Evolutionary conservation across 2,888 invertebrate species (phyloP).

Genomic region (Tribolium freemani): DNA sequence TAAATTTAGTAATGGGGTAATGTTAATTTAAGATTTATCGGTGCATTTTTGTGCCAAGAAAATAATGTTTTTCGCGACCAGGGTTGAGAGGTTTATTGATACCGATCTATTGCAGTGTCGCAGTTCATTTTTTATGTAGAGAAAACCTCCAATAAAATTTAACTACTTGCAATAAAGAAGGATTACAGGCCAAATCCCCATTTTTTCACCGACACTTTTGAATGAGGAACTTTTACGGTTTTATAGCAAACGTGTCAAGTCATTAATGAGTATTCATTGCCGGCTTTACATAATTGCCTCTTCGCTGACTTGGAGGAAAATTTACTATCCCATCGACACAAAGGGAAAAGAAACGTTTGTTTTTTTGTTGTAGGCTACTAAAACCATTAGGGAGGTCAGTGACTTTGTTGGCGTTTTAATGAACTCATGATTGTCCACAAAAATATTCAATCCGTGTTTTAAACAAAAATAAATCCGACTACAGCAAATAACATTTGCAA

Average conservation of each 20-base stretch:
- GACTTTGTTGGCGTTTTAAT: slow-evolving; percentile 23
- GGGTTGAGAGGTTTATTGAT: neutral
- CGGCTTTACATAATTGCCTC: neutral
- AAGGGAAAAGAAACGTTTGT: neutral
- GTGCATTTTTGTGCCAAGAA: neutral
- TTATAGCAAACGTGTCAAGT: neutral
- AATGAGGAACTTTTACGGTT: neutral
- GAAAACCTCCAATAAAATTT: slow-evolving; percentile 4
- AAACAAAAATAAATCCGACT: too few species aligned
- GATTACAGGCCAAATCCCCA: neutral
- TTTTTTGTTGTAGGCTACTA: neutral
- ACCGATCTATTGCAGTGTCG: neutral
- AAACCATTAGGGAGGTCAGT: slow-evolving; percentile 1
- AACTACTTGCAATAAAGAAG: slow-evolving; percentile 1
- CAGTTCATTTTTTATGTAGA: slow-evolving; percentile 11
- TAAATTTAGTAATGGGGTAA: neutral
- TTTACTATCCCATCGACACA: neutral
- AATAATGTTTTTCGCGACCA: neutral
- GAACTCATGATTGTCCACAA: slow-evolving; percentile 2
- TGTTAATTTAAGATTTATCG: neutral
- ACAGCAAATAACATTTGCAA: neutral
- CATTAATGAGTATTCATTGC: neutral
- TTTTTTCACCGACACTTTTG: neutral
- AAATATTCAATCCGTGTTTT: too few species aligned
- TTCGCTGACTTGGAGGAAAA: neutral